Evolutionary conservation across 2,888 invertebrate species (phyloP).

Genomic region (Heliconius ismenius): DNA sequence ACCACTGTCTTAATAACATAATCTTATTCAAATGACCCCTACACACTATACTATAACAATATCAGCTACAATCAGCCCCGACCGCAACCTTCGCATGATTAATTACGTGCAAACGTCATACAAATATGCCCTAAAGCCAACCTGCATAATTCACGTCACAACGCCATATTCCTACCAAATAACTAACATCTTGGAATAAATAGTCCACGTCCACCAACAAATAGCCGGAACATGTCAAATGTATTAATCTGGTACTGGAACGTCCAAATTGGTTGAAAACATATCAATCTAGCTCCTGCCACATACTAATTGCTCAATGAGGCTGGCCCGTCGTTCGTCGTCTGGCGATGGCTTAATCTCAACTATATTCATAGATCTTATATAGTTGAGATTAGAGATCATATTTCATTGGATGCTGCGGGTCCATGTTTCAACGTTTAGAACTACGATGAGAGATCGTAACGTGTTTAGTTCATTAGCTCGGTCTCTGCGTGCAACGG

Average conservation of each 20-base stretch:
- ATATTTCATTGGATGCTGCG: slow-evolving; percentile 32
- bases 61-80: slow-evolving; percentile 20
- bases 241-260: slow-evolving; percentile 33
- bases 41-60: background rate
- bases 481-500: slow-evolving; percentile 23
- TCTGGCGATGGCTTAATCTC: slow-evolving; percentile 34
- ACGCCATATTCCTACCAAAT: slow-evolving; percentile 20
- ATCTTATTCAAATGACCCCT: slow-evolving; percentile 10
- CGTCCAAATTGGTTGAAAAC: slow-evolving; percentile 39
- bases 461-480: slow-evolving; percentile 35
- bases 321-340: slow-evolving; percentile 22
- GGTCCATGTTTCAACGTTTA: slow-evolving; percentile 35
- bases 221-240: slow-evolving; percentile 31
- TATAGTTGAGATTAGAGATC: slow-evolving; percentile 11
- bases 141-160: slow-evolving; percentile 30
- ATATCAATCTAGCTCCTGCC: slow-evolving; percentile 41
- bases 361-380: slow-evolving; percentile 29
- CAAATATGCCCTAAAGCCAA: slow-evolving; percentile 18
- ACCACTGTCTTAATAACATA: background rate
- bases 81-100: slow-evolving; percentile 28
- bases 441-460: slow-evolving; percentile 28
- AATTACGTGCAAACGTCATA: slow-evolving; percentile 33
- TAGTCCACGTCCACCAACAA: slow-evolving; percentile 30
- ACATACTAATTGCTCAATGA: slow-evolving; percentile 42
- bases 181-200: slow-evolving; percentile 31